Evolutionary conservation across 2,888 invertebrate genomes (phyloP), one percentile per base, ranked within the genome.

Genomic region (Dasysyrphus tricinctus): DNA sequence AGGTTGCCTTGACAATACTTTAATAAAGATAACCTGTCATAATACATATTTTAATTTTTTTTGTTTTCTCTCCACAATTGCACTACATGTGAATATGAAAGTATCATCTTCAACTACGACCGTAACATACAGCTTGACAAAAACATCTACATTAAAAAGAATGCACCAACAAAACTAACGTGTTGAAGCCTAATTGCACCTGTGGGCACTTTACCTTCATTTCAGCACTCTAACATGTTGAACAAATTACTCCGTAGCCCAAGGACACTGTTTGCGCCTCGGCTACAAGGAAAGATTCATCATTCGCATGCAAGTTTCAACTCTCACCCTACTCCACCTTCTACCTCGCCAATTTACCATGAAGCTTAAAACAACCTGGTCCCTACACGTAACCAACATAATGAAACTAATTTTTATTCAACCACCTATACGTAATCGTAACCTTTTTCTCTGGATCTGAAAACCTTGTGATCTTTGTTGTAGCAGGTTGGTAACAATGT

Each of bases 141-240:
- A 61, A 74, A 74, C 63, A 77, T 61, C 61, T 61, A 42, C 70
- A 61, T 70, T 70, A 70, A 78, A 78, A 70, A 61, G 61, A 61
- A 61, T 78, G 61, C 54, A 75, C 37, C 54, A 75, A 78, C 63
- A 78, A 61, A 69, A 63, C 24, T 67, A 69, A 74, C 69, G 75
- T 80, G 70, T 75, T 75, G 70, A 74, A 61, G 63, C 44, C 70
- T 80, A 75, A 80, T 80, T 80, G 80, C 75, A 80, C 80, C 80
- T 80, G 69, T 70, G 75, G 80, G 80, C 75, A 75, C 80, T 75
- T 80, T 80, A 75, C 80, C 80, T 80, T 80, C 80, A 70, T 80
- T 75, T 63, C 70, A 75, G 39, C 39, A 75, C 63, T 80, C 70
- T 74, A 56, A 70, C 47, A 75, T 54, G 75, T 37, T 63, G 63